phyloP scores from a whole-genome alignment of 2,888 invertebrate genomes.

The Agrilus mali region DNA sequence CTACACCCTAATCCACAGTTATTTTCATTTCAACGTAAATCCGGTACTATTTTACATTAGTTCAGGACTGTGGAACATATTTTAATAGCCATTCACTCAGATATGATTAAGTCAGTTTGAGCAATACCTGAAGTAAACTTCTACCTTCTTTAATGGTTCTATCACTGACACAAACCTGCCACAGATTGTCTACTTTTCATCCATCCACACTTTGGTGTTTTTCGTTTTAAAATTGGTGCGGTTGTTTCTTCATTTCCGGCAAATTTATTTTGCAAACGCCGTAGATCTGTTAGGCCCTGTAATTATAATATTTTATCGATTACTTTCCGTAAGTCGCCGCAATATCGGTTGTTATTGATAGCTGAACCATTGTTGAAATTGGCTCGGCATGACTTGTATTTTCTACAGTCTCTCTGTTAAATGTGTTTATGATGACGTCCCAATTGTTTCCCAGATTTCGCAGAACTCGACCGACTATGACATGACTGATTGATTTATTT shows the following conservation, averaged over 20 bases:
- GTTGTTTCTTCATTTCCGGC: conserved; percentile 3
- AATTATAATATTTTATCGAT: conserved; percentile 37
- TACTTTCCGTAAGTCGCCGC: conserved; percentile 34
- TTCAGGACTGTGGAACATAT: too few relatives aligned
- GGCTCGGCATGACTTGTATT: conserved; percentile 33
- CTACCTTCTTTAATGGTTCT: too few relatives aligned
- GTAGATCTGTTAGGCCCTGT: conserved; percentile 27
- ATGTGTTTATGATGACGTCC: conserved; percentile 37
- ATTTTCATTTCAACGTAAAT: too few relatives aligned
- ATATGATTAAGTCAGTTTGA: too few relatives aligned
- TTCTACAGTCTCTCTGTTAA: conserved; percentile 30
- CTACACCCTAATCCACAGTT: too few relatives aligned
- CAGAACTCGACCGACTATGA: conserved; percentile 12
- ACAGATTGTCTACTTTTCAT: too few relatives aligned
- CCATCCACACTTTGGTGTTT: too few relatives aligned
- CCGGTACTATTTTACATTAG: too few relatives aligned
- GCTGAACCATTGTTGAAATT: conserved; percentile 33
- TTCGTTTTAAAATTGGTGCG: neutral
- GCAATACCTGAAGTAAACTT: too few relatives aligned
- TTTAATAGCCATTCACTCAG: too few relatives aligned
- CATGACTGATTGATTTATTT: conserved; percentile 18
- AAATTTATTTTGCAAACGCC: neutral
- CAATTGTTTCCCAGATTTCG: conserved; percentile 28
- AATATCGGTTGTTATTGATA: conserved; percentile 34
- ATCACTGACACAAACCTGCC: too few relatives aligned